phyloP scores from a whole-genome alignment of 2,113 vertebrate species.

The Zosterops pallidus region DNA sequence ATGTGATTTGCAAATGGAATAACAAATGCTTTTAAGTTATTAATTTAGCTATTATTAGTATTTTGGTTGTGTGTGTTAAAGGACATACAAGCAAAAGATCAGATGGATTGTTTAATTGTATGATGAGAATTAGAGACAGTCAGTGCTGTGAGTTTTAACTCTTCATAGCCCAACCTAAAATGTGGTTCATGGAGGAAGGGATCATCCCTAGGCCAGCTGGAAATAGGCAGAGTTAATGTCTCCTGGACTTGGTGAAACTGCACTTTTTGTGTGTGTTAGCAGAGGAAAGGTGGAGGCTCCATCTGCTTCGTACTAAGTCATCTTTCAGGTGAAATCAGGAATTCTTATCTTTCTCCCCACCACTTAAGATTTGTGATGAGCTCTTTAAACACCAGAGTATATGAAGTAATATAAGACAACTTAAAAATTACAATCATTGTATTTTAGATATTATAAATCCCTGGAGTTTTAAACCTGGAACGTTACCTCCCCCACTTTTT shows the following conservation, averaged over 20 bases:
- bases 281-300: not conserved
- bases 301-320: no score
- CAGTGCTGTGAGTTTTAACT: not conserved
- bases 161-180: not conserved
- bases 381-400: not conserved
- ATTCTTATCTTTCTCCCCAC: not conserved
- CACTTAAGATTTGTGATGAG: not conserved
- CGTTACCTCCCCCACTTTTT: not conserved
- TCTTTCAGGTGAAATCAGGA: no score
- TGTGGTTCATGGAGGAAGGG: not conserved
- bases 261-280: rapidly evolving
- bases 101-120: not conserved
- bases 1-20: not conserved
- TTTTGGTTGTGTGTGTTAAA: not conserved
- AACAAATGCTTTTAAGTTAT: not conserved
- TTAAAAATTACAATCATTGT: not conserved
- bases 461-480: not conserved
- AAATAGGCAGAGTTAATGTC: rapidly evolving
- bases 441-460: not conserved
- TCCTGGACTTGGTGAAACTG: not conserved
- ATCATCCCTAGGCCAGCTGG: not conserved
- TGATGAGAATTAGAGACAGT: not conserved
- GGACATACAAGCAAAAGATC: not conserved
- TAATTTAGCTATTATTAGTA: not conserved
- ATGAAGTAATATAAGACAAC: not conserved